Base-by-base conservation (phyloP, 2,888 invertebrate genomes). In the Pyrochroa serraticornis region DNA sequence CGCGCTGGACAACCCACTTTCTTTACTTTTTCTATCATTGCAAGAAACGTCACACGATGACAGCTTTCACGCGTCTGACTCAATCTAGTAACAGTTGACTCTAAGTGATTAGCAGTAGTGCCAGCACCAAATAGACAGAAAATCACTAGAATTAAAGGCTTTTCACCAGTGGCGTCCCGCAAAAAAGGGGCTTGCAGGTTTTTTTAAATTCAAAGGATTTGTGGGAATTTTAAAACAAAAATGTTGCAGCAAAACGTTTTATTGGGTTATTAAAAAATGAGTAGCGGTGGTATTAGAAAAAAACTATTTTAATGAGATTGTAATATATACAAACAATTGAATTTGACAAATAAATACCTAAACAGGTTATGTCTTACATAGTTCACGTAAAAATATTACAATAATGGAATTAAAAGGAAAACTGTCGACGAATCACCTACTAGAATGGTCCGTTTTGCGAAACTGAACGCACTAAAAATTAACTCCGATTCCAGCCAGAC, bases 261-360 rank as follows among this genome's bases (percentile, higher is more conserved):
- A 22, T 22, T 22, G 22, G 22, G 22, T 22, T 22, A 22, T 3
- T 22, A 22, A 22, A n/a, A n/a, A 22, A 22, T 22, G 22, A 22
- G 22, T 5, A 5, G 5, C 22, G 5, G 22, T 46, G 3, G 22
- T 22, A 63, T 63, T 65, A 71, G 65, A 72, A 75, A 75, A 75
- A 75, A 76, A 72, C 68, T 71, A 73, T 62, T 76, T 76, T 76
- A 76, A 75, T 75, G 74, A 75, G 74, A 73, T 75, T 75, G 72
- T 73, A 72, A 45, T 76, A 76, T 76, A 74, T 76, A 76, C 75
- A 77, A 71, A 72, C 69, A 72, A 72, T 66, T 68, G 67, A 69
- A 69, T 64, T 68, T 66, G 58, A 57, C 61, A 67, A 74, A 74
- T 75, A 73, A 75, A 75, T 74, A 71, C 65, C 70, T 66, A 65